Percentiles rank a stretch among this genome's conserved stretches.
These are phyloP conservation scores for Myopa testacea DNA, from an alignment of 2,888 invertebrate species.

Conservation along the genomic window DNA sequence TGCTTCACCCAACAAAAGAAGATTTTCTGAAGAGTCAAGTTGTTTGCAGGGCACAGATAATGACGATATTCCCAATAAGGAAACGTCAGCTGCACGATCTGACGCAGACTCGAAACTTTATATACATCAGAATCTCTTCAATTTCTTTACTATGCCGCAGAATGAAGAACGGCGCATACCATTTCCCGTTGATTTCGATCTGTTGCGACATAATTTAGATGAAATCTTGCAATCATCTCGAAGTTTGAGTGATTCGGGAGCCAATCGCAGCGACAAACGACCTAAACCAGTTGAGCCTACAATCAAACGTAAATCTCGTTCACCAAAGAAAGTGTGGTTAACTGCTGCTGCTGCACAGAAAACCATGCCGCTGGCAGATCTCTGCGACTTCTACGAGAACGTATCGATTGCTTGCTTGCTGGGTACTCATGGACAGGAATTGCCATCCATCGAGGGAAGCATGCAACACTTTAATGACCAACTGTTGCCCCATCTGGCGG, in stretches of 20 bases:
- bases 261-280: slow-evolving; percentile 1
- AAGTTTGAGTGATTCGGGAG: slow-evolving; percentile 40
- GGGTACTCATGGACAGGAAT: slow-evolving; percentile 40
- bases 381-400: slow-evolving; percentile 69
- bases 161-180: slow-evolving; percentile 61
- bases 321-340: slow-evolving; percentile 62
- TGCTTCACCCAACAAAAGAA: slow-evolving; percentile 54
- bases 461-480: slow-evolving; percentile 53
- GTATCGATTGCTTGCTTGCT: slow-evolving; percentile 64
- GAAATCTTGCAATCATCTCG: slow-evolving; percentile 54
- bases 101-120: slow-evolving; percentile 46
- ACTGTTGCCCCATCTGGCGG: slow-evolving; percentile 56
- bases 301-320: slow-evolving; percentile 58
- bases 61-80: slow-evolving; percentile 44
- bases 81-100: not conserved
- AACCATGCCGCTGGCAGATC: slow-evolving; percentile 60
- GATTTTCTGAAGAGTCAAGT: slow-evolving; percentile 48
- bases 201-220: slow-evolving; percentile 59
- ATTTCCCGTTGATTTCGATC: slow-evolving; percentile 62
- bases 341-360: slow-evolving; percentile 47
- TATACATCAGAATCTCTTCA: slow-evolving; percentile 61
- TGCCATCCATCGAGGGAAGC: not conserved
- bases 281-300: slow-evolving; percentile 15
- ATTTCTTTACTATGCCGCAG: slow-evolving; percentile 62
- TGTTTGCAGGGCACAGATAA: slow-evolving; percentile 23